These are phyloP conservation scores for Apamea anceps DNA, from an alignment of 2,888 invertebrate species.

Conservation along the genomic window DNA sequence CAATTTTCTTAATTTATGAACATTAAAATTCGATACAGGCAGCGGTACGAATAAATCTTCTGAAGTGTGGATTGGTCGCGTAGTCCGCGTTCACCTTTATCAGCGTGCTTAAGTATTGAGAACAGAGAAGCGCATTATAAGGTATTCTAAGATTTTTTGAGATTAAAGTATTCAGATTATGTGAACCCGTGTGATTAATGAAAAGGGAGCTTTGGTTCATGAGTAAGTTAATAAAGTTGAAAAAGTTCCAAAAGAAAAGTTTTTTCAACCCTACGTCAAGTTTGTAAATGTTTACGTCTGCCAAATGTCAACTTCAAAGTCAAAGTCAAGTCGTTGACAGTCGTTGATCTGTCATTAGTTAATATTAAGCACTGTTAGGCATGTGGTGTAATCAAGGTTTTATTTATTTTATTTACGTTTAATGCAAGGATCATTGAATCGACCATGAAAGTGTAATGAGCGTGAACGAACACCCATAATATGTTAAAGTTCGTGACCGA, in stretches of 20 bases:
- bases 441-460: constrained; percentile 68
- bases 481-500: constrained; percentile 71
- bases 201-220: background rate
- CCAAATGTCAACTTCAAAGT: constrained; percentile 52
- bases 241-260: background rate
- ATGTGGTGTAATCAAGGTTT: constrained; percentile 66
- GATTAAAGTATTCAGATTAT: background rate
- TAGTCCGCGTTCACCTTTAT: background rate
- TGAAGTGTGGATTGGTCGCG: background rate
- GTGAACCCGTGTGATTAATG: background rate
- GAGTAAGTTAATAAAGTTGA: background rate
- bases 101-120: background rate
- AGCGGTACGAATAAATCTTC: background rate
- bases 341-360: constrained; percentile 39
- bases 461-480: constrained; percentile 61
- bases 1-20: background rate
- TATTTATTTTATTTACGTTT: constrained; percentile 66
- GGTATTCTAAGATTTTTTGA: background rate
- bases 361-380: constrained; percentile 45
- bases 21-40: background rate
- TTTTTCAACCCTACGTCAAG: background rate
- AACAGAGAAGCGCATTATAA: background rate
- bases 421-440: constrained; percentile 64
- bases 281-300: constrained; percentile 1
- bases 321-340: constrained; percentile 36